Conservation (phyloP, 2,113 vertebrate genomes). For the Chaetorhynchus papuensis region DNA sequence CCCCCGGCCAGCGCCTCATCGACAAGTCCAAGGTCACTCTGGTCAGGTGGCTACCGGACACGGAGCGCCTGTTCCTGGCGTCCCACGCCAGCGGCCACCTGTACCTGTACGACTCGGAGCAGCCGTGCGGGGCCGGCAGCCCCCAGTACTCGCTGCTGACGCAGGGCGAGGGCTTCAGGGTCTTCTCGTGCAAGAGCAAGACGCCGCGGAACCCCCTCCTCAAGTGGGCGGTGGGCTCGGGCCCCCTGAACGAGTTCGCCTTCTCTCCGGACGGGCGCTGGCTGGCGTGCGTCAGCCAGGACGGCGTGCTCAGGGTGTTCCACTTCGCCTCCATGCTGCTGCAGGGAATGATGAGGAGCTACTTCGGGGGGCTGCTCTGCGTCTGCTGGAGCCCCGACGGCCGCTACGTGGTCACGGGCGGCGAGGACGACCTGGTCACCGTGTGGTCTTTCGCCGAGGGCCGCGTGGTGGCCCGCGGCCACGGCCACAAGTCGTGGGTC, state of each 20-base stretch:
- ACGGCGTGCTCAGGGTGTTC: constrained; percentile 87
- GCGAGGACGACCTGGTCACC: constrained; percentile 89
- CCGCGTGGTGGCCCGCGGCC: constrained; percentile 85
- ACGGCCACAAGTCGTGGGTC: constrained; percentile 93
- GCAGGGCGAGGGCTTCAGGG: constrained; percentile 85
- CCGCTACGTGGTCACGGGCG: constrained; percentile 86
- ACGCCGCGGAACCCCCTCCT: constrained; percentile 84
- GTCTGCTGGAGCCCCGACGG: constrained; percentile 94
- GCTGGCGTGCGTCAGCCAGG: constrained; percentile 91
- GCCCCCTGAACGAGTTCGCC: constrained; percentile 87
- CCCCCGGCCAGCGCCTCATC: constrained; percentile 90
- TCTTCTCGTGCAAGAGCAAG: constrained; percentile 89
- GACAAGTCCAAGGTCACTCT: constrained; percentile 91
- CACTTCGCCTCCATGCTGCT: constrained; percentile 92
- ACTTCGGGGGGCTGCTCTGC: constrained; percentile 88
- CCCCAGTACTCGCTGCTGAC: constrained; percentile 87
- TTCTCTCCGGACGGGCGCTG: constrained; percentile 88
- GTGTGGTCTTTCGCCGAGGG: constrained; percentile 90
- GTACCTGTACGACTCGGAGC: constrained; percentile 88
- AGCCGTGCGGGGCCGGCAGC: constrained; percentile 75
- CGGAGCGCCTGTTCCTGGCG: constrained; percentile 85
- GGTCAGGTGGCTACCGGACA: constrained; percentile 87
- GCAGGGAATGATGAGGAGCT: constrained; percentile 90
- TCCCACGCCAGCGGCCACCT: constrained; percentile 90
- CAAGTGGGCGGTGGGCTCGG: constrained; percentile 87